Evolutionary conservation across 2,797 vertebrate genomes (phyloP), one percentile per base, ranked within the genome.

Genomic region (Molossus alvarezi): DNA sequence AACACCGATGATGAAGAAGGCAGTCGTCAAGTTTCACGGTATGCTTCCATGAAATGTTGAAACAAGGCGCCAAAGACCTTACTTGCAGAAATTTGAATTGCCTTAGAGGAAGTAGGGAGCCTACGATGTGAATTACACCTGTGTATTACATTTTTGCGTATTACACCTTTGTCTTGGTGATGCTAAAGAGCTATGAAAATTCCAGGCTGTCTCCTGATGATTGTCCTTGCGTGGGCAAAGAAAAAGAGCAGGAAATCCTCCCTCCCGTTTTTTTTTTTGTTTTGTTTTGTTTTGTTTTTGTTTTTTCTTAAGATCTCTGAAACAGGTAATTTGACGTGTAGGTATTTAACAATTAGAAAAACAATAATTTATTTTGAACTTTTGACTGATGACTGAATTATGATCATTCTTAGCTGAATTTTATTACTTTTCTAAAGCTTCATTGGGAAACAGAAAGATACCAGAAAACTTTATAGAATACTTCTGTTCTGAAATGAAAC

Each of bases 401-500:
- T 73, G n/a, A 58, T 60, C 3, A 60, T 60, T 89, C 33, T 69
- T 86, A 9, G n/a, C 5, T 83, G 75, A 60, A 71, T 64, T 95
- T 81, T 88, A 64, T 79, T 92, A 77, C 27, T 85, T 88, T 86
- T 83, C 29, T 55, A 20, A 95, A 76, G 57, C 93, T 93, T 90
- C 57, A 27, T 29, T 95, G 71, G 76, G 76, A 91, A 96, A 82
- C 53, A 88, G 51, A 55, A 89, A 64, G 29, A 69, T 89, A 75
- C 14, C 64, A 89, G 80, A 89, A 94, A 72, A 86, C 29, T 73
- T 76, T 75, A 55, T 60, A 17, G 29, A 73, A 51, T 71, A 94
- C 92, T 95, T 95, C n/a, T 95, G 37, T 90, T 85, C 29, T 64
- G 37, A 95, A 82, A 85, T 90, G 64, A 51, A 94, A 89, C 69